phyloP scores from a whole-genome alignment of 2,888 invertebrate species.

The Priocnemis perturbator region DNA sequence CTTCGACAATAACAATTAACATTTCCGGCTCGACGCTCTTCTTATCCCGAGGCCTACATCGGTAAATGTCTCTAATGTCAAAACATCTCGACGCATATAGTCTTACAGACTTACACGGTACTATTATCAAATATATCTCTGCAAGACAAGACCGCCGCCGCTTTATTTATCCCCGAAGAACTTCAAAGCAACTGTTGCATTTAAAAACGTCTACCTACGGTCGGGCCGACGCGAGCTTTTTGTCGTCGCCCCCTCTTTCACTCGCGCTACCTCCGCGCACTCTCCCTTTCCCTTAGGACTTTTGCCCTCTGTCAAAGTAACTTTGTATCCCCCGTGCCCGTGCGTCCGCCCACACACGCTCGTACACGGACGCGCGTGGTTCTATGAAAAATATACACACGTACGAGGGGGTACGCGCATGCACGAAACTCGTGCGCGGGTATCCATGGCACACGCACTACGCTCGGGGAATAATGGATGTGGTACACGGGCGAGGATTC shows the following conservation, averaged over 20 bases:
- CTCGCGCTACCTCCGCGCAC: not conserved
- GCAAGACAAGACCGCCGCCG: too few species aligned
- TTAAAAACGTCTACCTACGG: too few species aligned
- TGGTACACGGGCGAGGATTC: slow-evolving; percentile 63
- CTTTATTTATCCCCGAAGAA: too few species aligned
- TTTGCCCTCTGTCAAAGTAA: not conserved
- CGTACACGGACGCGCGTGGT: not conserved
- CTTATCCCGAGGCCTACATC: too few species aligned
- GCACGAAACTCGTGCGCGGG: slow-evolving; percentile 12
- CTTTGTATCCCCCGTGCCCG: not conserved
- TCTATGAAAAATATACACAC: too few species aligned
- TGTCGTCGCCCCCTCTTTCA: not conserved
- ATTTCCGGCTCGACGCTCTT: too few species aligned
- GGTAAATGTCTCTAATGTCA: too few species aligned
- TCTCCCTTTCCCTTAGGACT: not conserved
- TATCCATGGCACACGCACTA: slow-evolving; percentile 25
- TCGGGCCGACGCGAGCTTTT: not conserved
- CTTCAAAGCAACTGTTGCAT: too few species aligned
- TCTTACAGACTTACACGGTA: too few species aligned
- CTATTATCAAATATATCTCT: too few species aligned
- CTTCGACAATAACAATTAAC: too few species aligned
- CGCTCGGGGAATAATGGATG: slow-evolving; percentile 61
- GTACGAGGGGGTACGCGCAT: slow-evolving; percentile 16
- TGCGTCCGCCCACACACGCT: not conserved
- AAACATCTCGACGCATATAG: too few species aligned